These are phyloP conservation scores for Melanargia galathea DNA, from an alignment of 2,888 invertebrate species.

Conservation along the genomic window DNA sequence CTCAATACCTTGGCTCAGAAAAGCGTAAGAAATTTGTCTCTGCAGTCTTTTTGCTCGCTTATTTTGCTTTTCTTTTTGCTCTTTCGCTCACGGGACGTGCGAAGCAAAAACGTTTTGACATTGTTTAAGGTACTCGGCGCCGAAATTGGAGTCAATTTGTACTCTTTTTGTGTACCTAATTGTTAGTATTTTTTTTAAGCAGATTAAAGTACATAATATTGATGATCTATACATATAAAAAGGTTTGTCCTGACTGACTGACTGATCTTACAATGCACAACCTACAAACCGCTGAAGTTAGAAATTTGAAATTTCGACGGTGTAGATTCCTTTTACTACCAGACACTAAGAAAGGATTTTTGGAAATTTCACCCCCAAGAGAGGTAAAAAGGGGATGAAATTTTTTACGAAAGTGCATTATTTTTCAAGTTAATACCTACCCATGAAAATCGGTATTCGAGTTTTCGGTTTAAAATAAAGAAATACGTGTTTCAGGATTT, in stretches of 20 bases:
- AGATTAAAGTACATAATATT: neutral
- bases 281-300: no score
- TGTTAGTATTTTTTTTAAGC: neutral
- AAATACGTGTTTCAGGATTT: no score
- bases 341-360: no score
- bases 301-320: no score
- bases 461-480: no score
- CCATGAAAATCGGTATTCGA: no score
- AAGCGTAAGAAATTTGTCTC: constrained; percentile 78
- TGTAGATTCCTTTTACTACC: no score
- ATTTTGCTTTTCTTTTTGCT: constrained; percentile 42
- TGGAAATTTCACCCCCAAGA: no score
- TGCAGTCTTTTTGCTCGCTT: constrained; percentile 53
- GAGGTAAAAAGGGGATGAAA: no score
- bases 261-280: neutral
- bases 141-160: constrained; percentile 71
- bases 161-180: neutral
- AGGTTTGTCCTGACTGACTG: no score
- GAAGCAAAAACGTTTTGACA: constrained; percentile 74
- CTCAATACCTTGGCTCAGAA: constrained; percentile 55
- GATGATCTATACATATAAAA: neutral
- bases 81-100: constrained; percentile 61
- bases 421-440: no score
- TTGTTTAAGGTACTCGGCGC: constrained; percentile 62
- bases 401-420: no score